Percentiles rank a stretch among this genome's conserved stretches.
Evolutionary conservation across 2,888 invertebrate genomes (phyloP).

Genomic region (Ischnus inquisitorius): DNA sequence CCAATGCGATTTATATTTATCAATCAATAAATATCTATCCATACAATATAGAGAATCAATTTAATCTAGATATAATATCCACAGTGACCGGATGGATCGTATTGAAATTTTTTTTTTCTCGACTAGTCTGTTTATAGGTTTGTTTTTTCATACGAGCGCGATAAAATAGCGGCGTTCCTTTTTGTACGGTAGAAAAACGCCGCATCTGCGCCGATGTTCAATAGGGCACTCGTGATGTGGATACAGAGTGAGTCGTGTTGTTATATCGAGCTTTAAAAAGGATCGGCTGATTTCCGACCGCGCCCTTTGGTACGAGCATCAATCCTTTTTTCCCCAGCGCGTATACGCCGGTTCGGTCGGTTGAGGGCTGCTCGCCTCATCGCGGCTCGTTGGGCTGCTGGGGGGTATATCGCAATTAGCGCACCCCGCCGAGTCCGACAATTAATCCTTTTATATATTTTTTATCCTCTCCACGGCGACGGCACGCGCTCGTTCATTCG

Average conservation of each 20-base stretch:
- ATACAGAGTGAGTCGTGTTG: neutral
- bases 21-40: too few relatives aligned
- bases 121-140: neutral
- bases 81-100: too few relatives aligned
- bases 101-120: too few relatives aligned
- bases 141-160: neutral
- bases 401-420: conserved; percentile 38
- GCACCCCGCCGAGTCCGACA: neutral
- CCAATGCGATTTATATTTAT: too few relatives aligned
- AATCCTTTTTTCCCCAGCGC: conserved; percentile 31
- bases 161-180: neutral
- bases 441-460: conserved; percentile 21
- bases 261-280: conserved; percentile 53
- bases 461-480: neutral
- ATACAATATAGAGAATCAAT: too few relatives aligned
- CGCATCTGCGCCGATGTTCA: neutral
- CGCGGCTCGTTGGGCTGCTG: neutral
- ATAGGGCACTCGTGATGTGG: neutral
- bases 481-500: neutral
- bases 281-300: conserved; percentile 58
- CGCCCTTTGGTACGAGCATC: conserved; percentile 48
- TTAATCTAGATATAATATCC: too few relatives aligned
- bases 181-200: neutral
- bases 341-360: conserved; percentile 16
- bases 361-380: conserved; percentile 25